Base-by-base conservation (phyloP, 2,888 invertebrate genomes). In the Hydrotaea cyrtoneurina region DNA sequence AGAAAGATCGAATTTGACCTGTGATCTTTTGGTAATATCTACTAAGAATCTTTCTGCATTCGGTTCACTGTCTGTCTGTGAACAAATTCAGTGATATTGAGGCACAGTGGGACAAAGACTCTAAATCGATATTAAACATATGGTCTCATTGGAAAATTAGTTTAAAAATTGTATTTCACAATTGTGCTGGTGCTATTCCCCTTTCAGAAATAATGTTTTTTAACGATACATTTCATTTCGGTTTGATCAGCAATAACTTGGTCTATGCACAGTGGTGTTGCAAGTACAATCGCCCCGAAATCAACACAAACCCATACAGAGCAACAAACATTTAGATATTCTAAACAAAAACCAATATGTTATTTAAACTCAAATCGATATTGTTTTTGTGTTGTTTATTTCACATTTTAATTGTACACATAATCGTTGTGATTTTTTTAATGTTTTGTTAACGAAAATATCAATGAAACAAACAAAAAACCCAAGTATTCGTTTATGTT, bases 341-440 rank as follows among this genome's bases (percentile, higher is more conserved):
- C 46, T 13, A 21, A 59, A 23, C 19, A 11, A 46, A 55, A 26
- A 10, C 64, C 66, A 66, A 66, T 31, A 55, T 59, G 59, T 59
- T 59, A 59, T 15, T 23, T 59, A 59, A 59, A 59, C 50, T 59
- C 59, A 26, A 26, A 26, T 23, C 39, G 43, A 69, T 69, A 69
- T 46, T 46, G 69, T 69, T 69, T 66, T 69, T 69, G 69, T 69
- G 69, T 69, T 69, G 69, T 69, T 69, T 84, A 77, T 80, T 79
- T 76, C 84, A 85, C 81, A 76, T 76, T 78, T 73, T 53, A 76
- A 76, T 77, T 81, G 62, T 74, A 81, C 79, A 85, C 78, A 85
- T 80, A 75, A 77, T 79, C 76, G 84, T 79, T 81, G 84, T 81
- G 76, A 81, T 75, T 46, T 79, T 75, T 81, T 76, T 64, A 79